These are phyloP conservation scores for Diprion similis DNA, from an alignment of 1,140 invertebrate species.

Conservation along the genomic window DNA sequence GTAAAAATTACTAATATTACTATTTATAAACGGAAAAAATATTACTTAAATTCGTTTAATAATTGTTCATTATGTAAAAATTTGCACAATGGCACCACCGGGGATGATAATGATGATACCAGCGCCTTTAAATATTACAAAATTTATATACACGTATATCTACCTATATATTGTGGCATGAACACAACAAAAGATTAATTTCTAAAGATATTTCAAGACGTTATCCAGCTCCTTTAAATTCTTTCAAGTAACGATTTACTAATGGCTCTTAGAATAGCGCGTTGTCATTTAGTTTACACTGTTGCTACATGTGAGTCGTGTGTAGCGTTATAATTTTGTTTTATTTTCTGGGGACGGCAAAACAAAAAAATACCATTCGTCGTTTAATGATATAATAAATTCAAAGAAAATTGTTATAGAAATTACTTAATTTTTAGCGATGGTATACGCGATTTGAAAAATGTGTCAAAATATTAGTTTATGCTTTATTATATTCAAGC, in stretches of 20 bases:
- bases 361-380: constrained; percentile 61
- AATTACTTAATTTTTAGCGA: constrained; percentile 10
- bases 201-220: constrained; percentile 47
- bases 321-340: constrained; percentile 6
- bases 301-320: neutral
- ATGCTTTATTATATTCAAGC: constrained; percentile 27
- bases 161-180: neutral
- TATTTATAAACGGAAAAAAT: neutral
- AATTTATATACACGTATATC: neutral
- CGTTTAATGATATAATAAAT: constrained; percentile 45
- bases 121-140: constrained; percentile 1
- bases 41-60: constrained; percentile 3
- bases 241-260: neutral
- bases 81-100: neutral
- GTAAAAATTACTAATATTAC: neutral
- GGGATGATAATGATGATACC: neutral
- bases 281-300: neutral
- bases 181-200: constrained; percentile 29
- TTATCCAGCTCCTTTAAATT: neutral
- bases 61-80: neutral
- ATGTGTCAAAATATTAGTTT: constrained; percentile 34
- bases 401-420: constrained; percentile 23
- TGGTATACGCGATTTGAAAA: neutral
- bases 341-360: constrained; percentile 53
- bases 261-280: constrained; percentile 3